phyloP scores from a whole-genome alignment of 2,113 vertebrate species.

The Toxostoma redivivum region DNA sequence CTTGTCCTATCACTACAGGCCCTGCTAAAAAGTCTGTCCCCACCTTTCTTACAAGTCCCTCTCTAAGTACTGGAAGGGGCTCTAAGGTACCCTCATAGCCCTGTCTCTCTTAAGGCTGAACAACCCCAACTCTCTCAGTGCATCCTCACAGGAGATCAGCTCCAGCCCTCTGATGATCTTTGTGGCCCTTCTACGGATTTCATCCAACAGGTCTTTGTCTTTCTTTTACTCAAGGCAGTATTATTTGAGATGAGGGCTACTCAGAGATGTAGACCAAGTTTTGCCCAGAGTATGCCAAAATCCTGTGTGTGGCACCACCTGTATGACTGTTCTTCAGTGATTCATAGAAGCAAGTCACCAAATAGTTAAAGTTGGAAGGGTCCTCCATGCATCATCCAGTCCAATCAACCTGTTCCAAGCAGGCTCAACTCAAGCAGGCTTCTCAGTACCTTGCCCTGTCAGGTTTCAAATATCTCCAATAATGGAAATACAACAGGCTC shows the following conservation, averaged over 20 bases:
- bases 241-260: not conserved
- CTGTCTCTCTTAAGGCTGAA: not conserved
- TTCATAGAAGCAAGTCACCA: not conserved
- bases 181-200: not conserved
- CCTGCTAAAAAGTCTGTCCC: not conserved
- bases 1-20: not conserved
- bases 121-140: not conserved
- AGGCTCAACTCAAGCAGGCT: not conserved
- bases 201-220: not conserved
- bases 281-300: not conserved
- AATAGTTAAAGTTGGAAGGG: not conserved
- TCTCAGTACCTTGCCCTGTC: not conserved
- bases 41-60: not conserved
- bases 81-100: not conserved
- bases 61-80: not conserved
- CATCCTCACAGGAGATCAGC: not conserved
- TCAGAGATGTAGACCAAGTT: not conserved
- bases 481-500: not conserved
- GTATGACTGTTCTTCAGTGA: not conserved
- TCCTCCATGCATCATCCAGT: not conserved
- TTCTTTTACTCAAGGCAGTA: not conserved
- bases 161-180: not conserved
- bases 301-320: not conserved
- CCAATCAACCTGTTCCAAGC: not conserved
- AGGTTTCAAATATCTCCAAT: not conserved